Evolutionary conservation across 2,888 invertebrate genomes (phyloP).

Genomic region (Cryptophagus acutangulus): DNA sequence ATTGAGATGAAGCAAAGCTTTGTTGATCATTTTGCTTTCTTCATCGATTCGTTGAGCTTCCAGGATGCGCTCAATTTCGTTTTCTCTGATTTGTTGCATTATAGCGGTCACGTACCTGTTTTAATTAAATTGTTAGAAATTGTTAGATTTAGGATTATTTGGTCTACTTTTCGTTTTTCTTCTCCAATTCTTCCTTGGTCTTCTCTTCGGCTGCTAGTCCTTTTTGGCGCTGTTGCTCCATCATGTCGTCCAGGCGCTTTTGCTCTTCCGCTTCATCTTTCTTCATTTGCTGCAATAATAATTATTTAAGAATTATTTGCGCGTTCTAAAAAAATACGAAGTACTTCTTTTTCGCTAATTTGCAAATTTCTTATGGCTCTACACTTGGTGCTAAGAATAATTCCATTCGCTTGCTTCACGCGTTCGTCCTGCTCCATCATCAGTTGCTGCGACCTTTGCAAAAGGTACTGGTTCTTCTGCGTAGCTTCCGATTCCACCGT

Average conservation of each 20-base stretch:
- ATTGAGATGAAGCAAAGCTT: constrained; percentile 60
- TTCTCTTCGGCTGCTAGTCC: constrained; percentile 54
- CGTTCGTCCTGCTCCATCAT: constrained; percentile 59
- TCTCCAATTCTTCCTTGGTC: constrained; percentile 46
- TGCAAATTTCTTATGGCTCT: constrained; percentile 81
- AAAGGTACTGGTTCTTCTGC: constrained; percentile 48
- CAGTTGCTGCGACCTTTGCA: constrained; percentile 52
- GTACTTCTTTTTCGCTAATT: constrained; percentile 57
- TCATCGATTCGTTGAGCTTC: constrained; percentile 65
- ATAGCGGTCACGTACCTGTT: constrained; percentile 38
- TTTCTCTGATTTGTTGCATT: constrained; percentile 51
- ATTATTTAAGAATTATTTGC: not conserved
- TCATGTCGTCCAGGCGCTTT: constrained; percentile 59
- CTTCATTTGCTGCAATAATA: constrained; percentile 47
- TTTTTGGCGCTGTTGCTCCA: constrained; percentile 63
- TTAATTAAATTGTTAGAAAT: too few species aligned
- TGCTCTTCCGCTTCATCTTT: constrained; percentile 56
- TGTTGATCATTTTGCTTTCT: constrained; percentile 60
- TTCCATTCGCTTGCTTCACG: constrained; percentile 68
- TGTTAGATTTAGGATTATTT: constrained; percentile 2
- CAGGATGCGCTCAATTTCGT: constrained; percentile 52
- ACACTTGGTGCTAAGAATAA: constrained; percentile 79
- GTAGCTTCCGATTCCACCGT: constrained; percentile 51
- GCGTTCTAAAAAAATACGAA: constrained; percentile 9
- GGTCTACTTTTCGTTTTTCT: constrained; percentile 30